Base-by-base conservation (phyloP, 2,888 invertebrate genomes). In the Hypomecis atomaria region DNA sequence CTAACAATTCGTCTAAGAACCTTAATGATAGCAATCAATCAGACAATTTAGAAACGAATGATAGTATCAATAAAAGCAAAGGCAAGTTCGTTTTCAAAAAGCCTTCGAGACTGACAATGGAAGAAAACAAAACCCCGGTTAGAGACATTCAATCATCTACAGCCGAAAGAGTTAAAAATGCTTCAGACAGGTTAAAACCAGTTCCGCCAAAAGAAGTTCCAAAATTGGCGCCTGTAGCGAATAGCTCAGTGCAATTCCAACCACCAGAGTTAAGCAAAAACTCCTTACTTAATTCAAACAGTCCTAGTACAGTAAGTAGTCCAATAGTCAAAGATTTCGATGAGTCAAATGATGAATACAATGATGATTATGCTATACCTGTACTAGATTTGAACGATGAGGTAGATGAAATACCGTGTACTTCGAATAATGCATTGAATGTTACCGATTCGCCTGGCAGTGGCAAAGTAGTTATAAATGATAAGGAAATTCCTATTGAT, bases 41-140 rank as follows among this genome's bases (percentile, higher is more conserved):
- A 37, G 85, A 78, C 6, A 58, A 78, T 37, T 67, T 77, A 59
- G 78, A 81, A 66, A 71, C 66, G 44, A 74, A 81, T 54, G 81
- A 83, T 37, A 77, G 69, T 61, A 66, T 59, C 0, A 83, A 77
- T 60, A 88, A 83, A 70, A 81, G 79, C 42, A 92, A 89, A 78
- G 86, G 89, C 0, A 90, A 89, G 71, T 93, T 93, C 69, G 86
- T 90, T 1, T 90, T 89, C 56, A 93, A 92, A 77, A 86, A 82
- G 65, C 91, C 92, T 4, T 89, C 92, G 8, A 78, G 81, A 59
- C 70, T 84, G 0, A 75, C 78, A 36, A 67, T 73, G 10, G 84
- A 84, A 40, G 82, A 84, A 8, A 77, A 66, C 52, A 76, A 73
- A 10, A 79, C 80, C 5, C 81, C 85, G 1, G 74, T 73, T 9